Conservation (phyloP, 2,888 invertebrate genomes). For the Luffia ferchaultella region DNA sequence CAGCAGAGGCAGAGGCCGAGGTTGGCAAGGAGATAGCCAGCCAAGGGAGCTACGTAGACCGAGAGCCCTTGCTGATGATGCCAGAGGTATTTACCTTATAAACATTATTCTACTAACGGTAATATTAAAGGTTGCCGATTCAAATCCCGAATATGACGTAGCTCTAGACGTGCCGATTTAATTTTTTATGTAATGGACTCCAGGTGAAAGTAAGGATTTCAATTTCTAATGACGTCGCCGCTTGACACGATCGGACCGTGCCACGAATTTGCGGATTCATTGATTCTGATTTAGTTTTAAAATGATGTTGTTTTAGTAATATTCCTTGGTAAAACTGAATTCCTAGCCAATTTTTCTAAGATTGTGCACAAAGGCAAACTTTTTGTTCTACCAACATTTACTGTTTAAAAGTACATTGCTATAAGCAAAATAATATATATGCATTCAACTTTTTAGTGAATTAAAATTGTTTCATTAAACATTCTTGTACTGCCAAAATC, state of each 20-base stretch:
- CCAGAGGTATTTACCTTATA: constrained; percentile 31
- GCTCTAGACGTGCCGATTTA: constrained; percentile 23
- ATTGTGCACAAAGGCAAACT: too few relatives aligned
- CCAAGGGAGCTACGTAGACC: constrained; percentile 57
- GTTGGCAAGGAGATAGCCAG: constrained; percentile 53
- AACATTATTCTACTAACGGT: background rate
- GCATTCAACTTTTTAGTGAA: too few relatives aligned
- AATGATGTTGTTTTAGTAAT: background rate
- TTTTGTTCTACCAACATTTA: too few relatives aligned
- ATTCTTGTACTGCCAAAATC: too few relatives aligned
- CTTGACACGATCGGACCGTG: constrained; percentile 35
- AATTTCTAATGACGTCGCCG: constrained; percentile 52
- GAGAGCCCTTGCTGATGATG: constrained; percentile 36
- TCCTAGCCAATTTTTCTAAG: too few relatives aligned
- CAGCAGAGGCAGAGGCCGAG: constrained; percentile 60
- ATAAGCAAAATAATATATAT: too few relatives aligned
- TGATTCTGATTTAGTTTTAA: background rate
- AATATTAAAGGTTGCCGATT: background rate
- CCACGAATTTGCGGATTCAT: constrained; percentile 3
- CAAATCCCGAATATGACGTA: constrained; percentile 26
- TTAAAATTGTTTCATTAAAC: too few relatives aligned
- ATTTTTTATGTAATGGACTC: constrained; percentile 38
- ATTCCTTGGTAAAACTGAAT: too few relatives aligned
- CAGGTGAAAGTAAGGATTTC: constrained; percentile 59
- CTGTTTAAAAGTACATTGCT: too few relatives aligned